Conservation (phyloP, 2,888 invertebrate genomes). For the Druceiella hillmani region DNA sequence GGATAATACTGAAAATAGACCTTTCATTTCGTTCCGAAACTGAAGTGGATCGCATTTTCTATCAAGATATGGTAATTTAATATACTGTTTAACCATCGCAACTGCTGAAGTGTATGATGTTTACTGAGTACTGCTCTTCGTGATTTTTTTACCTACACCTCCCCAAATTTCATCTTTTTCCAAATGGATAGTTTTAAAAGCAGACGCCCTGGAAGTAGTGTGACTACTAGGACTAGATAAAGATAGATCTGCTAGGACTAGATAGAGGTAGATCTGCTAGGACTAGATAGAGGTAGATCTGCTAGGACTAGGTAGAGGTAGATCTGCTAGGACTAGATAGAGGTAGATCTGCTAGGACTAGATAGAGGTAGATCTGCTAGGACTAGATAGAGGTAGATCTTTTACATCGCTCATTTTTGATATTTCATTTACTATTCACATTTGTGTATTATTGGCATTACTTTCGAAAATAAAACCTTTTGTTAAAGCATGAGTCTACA, state of each 20-base stretch:
- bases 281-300: no score
- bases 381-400: no score
- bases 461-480: slow-evolving; percentile 9
- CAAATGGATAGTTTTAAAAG: neutral
- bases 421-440: slow-evolving; percentile 10
- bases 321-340: no score
- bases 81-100: neutral
- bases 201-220: neutral
- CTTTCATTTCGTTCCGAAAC: neutral
- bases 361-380: no score
- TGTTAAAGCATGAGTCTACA: slow-evolving; percentile 14
- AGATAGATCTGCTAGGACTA: no score
- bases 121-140: neutral
- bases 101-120: neutral
- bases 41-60: neutral
- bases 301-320: no score
- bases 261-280: no score
- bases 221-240: neutral
- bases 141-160: neutral
- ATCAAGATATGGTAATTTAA: neutral
- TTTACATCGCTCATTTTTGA: no score
- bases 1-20: neutral
- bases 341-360: no score
- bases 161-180: neutral
- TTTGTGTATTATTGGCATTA: slow-evolving; percentile 12